Evolutionary conservation across 2,113 vertebrate genomes (phyloP).

Genomic region (Ivindomyrus marchei): DNA sequence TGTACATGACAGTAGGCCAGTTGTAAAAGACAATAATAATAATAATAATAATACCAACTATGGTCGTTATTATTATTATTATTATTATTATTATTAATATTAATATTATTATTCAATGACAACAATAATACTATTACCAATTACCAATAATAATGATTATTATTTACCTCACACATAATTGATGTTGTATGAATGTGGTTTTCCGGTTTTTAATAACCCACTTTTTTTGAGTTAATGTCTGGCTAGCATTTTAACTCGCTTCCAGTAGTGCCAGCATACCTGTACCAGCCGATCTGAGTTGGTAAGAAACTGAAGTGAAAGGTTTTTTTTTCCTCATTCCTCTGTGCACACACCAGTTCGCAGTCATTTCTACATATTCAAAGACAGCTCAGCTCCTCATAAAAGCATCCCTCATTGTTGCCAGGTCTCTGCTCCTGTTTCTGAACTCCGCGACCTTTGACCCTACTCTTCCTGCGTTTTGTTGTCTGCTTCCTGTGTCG

Average conservation of each 20-base stretch:
- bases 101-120: background rate
- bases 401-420: background rate
- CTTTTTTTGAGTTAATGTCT: background rate
- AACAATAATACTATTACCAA: background rate
- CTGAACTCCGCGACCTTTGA: background rate
- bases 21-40: background rate
- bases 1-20: background rate
- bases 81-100: no score
- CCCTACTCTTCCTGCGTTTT: conserved; percentile 3
- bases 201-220: background rate
- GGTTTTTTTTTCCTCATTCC: background rate
- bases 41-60: background rate
- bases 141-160: background rate
- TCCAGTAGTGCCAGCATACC: background rate
- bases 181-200: background rate
- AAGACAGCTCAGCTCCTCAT: background rate
- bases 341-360: background rate
- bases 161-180: background rate
- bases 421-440: background rate
- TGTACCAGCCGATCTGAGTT: background rate
- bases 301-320: background rate
- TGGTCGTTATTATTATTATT: no score
- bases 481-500: background rate
- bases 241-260: background rate
- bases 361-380: background rate